A percentile compares a stretch with the other conserved stretches of the same genome.
Evolutionary conservation across 2,113 vertebrate species (phyloP).

Genomic region (Dipodomys merriami): DNA sequence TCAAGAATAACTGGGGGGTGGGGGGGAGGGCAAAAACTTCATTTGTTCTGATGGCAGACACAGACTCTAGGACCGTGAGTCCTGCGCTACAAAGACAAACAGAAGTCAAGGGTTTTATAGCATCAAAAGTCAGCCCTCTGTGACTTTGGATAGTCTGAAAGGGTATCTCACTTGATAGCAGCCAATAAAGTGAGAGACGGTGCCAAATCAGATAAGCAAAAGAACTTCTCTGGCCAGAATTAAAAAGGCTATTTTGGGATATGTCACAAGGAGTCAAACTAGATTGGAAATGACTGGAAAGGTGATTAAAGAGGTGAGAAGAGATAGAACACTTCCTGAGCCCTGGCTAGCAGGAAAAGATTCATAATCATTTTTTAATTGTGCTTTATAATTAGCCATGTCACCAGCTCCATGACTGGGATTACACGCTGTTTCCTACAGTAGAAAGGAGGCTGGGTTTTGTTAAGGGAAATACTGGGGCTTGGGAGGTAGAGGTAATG

Average conservation of each 20-base stretch:
- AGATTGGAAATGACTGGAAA: slow-evolving; percentile 80
- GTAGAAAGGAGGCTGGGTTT: neutral
- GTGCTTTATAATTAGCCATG: slow-evolving; percentile 76
- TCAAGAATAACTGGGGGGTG: neutral
- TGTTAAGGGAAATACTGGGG: neutral
- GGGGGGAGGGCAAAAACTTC: neutral
- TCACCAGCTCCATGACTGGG: slow-evolving; percentile 60
- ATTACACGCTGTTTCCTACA: slow-evolving; percentile 60
- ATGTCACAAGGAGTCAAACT: slow-evolving; percentile 64
- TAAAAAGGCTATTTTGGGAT: slow-evolving; percentile 76
- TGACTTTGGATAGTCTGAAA: slow-evolving; percentile 65
- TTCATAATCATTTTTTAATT: slow-evolving; percentile 78
- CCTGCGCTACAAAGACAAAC: neutral
- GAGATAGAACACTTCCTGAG: slow-evolving; percentile 66
- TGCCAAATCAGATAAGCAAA: slow-evolving; percentile 75
- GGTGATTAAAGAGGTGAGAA: slow-evolving; percentile 71
- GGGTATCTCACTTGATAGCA: slow-evolving; percentile 68
- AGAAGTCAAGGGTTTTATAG: neutral
- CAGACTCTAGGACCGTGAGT: neutral
- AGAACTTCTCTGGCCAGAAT: slow-evolving; percentile 73
- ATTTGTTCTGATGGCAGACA: neutral
- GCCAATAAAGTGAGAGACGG: slow-evolving; percentile 60
- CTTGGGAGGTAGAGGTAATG: neutral
- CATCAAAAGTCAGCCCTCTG: neutral
- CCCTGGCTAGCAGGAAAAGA: slow-evolving; percentile 50